These are phyloP conservation scores for Drosophila nigromelanica DNA, from an alignment of 1,140 invertebrate genomes.

Conservation along the genomic window DNA sequence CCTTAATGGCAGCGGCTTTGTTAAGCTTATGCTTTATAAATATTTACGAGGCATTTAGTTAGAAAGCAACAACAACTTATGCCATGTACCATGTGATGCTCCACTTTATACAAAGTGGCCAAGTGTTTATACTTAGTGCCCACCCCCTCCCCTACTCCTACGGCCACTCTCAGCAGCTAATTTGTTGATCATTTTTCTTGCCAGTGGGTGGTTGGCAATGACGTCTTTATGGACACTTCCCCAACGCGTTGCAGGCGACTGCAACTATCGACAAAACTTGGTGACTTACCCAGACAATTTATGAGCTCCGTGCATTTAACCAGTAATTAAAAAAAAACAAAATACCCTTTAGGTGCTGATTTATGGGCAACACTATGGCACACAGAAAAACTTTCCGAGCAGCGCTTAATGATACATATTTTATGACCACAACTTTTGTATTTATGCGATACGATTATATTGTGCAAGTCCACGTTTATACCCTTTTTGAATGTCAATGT, in stretches of 20 bases:
- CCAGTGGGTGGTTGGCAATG: conserved; percentile 48
- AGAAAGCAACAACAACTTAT: neutral
- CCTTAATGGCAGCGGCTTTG: conserved; percentile 32
- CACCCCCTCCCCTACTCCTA: neutral
- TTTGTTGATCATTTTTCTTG: conserved; percentile 52
- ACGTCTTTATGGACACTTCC: conserved; percentile 43
- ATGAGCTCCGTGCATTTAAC: conserved; percentile 62
- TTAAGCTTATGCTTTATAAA: conserved; percentile 53
- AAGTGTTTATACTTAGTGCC: conserved; percentile 6
- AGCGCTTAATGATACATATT: conserved; percentile 38
- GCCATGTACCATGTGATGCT: conserved; percentile 35
- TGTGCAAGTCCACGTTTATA: conserved; percentile 1
- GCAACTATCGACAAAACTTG: conserved; percentile 40
- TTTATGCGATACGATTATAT: neutral
- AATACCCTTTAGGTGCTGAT: conserved; percentile 65
- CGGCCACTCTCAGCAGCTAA: conserved; percentile 7
- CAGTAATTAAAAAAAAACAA: conserved; percentile 76
- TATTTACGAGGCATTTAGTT: conserved; percentile 51
- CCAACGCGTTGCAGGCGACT: conserved; percentile 3
- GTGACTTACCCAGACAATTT: conserved; percentile 56
- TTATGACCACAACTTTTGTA: conserved; percentile 23
- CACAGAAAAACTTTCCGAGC: neutral
- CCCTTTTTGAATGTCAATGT: conserved; percentile 24
- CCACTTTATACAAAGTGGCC: conserved; percentile 32
- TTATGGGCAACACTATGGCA: conserved; percentile 34